These are phyloP conservation scores for Gavialis gangeticus DNA, from an alignment of 2,113 vertebrate genomes.

Conservation along the genomic window DNA sequence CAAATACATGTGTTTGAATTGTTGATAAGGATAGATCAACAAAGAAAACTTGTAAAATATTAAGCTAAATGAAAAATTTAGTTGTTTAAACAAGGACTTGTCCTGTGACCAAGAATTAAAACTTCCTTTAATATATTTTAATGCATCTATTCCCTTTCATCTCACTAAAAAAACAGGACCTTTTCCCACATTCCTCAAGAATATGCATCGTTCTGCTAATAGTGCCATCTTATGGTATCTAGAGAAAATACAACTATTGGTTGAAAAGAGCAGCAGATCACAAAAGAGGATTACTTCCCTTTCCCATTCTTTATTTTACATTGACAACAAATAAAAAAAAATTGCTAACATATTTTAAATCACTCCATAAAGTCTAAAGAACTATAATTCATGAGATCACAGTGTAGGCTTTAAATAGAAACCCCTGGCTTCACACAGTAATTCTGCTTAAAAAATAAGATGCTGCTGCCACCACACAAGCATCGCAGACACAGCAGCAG, in stretches of 20 bases:
- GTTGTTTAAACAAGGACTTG: background rate
- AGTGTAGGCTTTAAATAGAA: background rate
- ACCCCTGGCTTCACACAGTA: background rate
- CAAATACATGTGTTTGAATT: background rate
- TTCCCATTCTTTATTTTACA: background rate
- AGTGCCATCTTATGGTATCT: constrained; percentile 72
- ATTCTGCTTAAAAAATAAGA: background rate
- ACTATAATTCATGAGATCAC: background rate
- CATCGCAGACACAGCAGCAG: too few species aligned
- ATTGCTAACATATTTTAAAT: background rate
- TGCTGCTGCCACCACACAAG: too few species aligned
- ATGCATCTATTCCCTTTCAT: background rate
- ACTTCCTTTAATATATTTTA: background rate
- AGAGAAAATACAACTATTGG: constrained; percentile 21
- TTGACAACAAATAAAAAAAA: background rate
- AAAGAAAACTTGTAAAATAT: background rate
- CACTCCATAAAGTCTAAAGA: background rate
- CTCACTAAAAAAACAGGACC: background rate
- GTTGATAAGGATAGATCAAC: background rate
- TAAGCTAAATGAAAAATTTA: background rate
- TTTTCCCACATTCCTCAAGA: background rate
- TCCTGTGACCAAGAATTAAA: background rate
- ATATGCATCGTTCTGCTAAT: constrained; percentile 57
- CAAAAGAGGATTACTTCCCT: background rate
- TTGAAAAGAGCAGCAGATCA: background rate